A percentile compares a stretch with the other conserved stretches of the same genome.
These are phyloP conservation scores for Aphidius colemani DNA, from an alignment of 2,888 invertebrate genomes.

Conservation along the genomic window DNA sequence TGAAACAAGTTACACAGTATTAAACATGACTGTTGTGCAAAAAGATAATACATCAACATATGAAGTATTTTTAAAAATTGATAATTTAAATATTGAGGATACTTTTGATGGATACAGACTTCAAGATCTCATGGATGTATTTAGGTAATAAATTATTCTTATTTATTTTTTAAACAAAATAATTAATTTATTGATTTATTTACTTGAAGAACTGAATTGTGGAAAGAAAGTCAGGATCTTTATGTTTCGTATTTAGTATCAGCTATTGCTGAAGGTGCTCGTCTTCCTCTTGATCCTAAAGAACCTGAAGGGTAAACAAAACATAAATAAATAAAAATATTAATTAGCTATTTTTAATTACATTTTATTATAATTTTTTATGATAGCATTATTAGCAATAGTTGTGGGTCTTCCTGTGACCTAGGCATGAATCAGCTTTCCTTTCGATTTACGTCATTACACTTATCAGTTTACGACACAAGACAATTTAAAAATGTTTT, in stretches of 20 bases:
- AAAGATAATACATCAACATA: slow-evolving; percentile 73
- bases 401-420: slow-evolving; percentile 16
- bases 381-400: background rate
- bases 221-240: slow-evolving; percentile 75
- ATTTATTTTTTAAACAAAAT: background rate
- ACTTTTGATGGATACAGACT: slow-evolving; percentile 76
- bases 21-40: slow-evolving; percentile 69
- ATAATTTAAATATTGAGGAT: slow-evolving; percentile 88
- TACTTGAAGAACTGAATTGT: slow-evolving; percentile 67
- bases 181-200: background rate
- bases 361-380: slow-evolving; percentile 1
- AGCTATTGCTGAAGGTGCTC: slow-evolving; percentile 82
- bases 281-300: slow-evolving; percentile 79
- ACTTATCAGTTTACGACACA: slow-evolving; percentile 22
- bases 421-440: slow-evolving; percentile 23
- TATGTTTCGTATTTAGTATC: slow-evolving; percentile 85
- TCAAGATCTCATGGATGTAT: slow-evolving; percentile 76
- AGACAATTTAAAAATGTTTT: background rate
- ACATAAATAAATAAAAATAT: background rate
- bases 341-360: background rate
- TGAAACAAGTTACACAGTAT: slow-evolving; percentile 70
- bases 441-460: slow-evolving; percentile 25
- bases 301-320: slow-evolving; percentile 80
- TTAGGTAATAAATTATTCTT: slow-evolving; percentile 57
- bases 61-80: slow-evolving; percentile 85